A percentile compares a stretch with the other conserved stretches of the same genome.
phyloP scores from a whole-genome alignment of 2,888 invertebrate genomes.

The Brachypalpus laphriformis region DNA sequence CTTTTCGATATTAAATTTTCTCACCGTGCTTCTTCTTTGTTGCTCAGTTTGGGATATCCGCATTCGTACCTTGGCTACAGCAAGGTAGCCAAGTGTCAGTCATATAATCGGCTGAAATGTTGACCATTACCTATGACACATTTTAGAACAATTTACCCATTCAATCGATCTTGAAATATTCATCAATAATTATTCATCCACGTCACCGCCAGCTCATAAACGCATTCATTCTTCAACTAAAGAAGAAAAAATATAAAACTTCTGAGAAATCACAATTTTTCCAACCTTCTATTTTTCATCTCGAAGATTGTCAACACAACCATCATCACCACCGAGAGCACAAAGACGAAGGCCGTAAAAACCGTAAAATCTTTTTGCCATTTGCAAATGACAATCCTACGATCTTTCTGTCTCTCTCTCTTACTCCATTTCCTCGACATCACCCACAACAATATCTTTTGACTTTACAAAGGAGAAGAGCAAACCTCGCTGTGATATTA shows the following conservation, averaged over 20 bases:
- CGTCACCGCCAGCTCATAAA: too few relatives aligned
- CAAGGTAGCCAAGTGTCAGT: too few relatives aligned
- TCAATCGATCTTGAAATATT: background rate
- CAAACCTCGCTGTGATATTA: slow-evolving; percentile 57
- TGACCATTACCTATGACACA: too few relatives aligned
- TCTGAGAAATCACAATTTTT: background rate
- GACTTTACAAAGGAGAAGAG: slow-evolving; percentile 45
- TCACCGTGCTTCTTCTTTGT: too few relatives aligned
- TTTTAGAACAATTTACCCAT: background rate
- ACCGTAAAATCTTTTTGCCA: slow-evolving; percentile 3
- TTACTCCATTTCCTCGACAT: background rate
- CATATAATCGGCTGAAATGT: too few relatives aligned
- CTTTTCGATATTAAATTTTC: too few relatives aligned
- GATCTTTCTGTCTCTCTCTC: background rate
- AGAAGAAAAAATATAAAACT: background rate
- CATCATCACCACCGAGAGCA: background rate
- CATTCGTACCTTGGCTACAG: too few relatives aligned
- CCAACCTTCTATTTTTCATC: background rate
- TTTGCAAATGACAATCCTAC: slow-evolving; percentile 39
- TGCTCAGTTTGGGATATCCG: too few relatives aligned
- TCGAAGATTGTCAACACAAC: slow-evolving; percentile 4
- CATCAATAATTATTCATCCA: background rate
- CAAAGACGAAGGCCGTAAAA: slow-evolving; percentile 22
- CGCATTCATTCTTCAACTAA: background rate
- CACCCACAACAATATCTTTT: slow-evolving; percentile 54